Base-by-base conservation (phyloP, 2,113 vertebrate genomes). In the Grallaria varia region DNA sequence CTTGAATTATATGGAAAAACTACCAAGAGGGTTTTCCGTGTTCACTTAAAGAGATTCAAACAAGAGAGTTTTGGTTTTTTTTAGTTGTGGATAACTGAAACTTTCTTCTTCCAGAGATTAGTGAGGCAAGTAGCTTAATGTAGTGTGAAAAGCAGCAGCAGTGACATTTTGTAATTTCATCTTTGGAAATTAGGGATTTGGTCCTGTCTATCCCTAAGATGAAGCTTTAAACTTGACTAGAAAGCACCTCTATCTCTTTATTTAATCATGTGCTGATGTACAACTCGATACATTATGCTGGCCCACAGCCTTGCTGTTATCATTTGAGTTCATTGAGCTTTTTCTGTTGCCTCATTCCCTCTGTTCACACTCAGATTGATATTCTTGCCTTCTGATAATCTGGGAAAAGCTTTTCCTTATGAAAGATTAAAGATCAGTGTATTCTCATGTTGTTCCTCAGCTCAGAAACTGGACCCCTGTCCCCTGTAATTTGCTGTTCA, bases 241-340 rank as follows among this genome's bases (percentile, higher is more conserved):
- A 27, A 55, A 49, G 53, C 42, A 60, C 24, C 47, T 50, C 30
- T 58, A 35, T 77, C 25, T 71, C 12, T 23, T 42, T 47, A 14
- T 50, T 49, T 5, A 4, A 9, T 59, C 71, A 21, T 0, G 0
- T 80, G 4, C 30, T 67, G 40, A 31, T 42, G 58, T 25, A 33
- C 31, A 58, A 13, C 35, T 60, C 14, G 2, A 2, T 44, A 9
- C n/a, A 22, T 55, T 35, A 13, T 59, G 8, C 52, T 68, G 55
- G 12, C 30, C 44, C 56, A 12, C 31, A 47, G 55, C 33, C 39
- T 69, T 67, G 27, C 35, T 68, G 14, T 17, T 64, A 21, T 12
- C 33, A 35, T 68, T 69, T 19, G 53, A 64, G 23, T 45, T 72
- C 15, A 35, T 7, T 66, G 23, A 39, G 24, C 22, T 30, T 63